Base-by-base conservation (phyloP, 2,888 invertebrate genomes). In the Melanchra persicariae region DNA sequence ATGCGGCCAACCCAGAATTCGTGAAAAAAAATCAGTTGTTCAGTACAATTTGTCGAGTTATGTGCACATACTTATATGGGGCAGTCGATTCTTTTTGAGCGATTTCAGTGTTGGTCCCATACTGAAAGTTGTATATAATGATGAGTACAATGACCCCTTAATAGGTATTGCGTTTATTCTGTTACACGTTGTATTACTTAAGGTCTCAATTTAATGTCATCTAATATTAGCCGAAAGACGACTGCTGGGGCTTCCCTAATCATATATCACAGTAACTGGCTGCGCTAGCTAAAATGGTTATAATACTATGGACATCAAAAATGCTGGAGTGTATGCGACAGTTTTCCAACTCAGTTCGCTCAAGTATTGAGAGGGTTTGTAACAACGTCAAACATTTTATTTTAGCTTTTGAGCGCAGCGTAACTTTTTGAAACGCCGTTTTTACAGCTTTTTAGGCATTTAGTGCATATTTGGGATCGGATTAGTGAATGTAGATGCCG, bases 341-440 rank as follows among this genome's bases (percentile, higher is more conserved):
- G 70, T 66, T 76, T 76, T 65, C 80, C 75, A 47, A 69, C 62
- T 68, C 54, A 55, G 68, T 45, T 30, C 51, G 54, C 54, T 51
- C 57, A 76, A 76, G 43, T 75, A 62, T 62, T 80, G 69, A 55
- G 54, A 75, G 80, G 57, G 62, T 68, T 45, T 63, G 51, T 62
- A 76, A 77, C 69, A 77, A 69, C 62, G 45, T 69, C 51, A 68
- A 81, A 63, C 59, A 77, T 81, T 76, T 78, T 81, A 61, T 81
- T 78, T 81, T 58, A 62, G 64, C 64, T 70, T 78, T 76, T 70
- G 63, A 54, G 52, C 57, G 45, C 49, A 69, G 64, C 47, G 52
- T 34, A 68, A 63, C 77, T 77, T 67, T n/a, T 76, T 76, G 22
- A 49, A 61, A 70, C 45, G 30, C 19, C 55, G 37, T 81, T 81